Percentiles rank a stretch among this genome's conserved stretches.
These are phyloP conservation scores for Dicentrarchus labrax DNA, from an alignment of 2,113 vertebrate genomes.

Conservation along the genomic window DNA sequence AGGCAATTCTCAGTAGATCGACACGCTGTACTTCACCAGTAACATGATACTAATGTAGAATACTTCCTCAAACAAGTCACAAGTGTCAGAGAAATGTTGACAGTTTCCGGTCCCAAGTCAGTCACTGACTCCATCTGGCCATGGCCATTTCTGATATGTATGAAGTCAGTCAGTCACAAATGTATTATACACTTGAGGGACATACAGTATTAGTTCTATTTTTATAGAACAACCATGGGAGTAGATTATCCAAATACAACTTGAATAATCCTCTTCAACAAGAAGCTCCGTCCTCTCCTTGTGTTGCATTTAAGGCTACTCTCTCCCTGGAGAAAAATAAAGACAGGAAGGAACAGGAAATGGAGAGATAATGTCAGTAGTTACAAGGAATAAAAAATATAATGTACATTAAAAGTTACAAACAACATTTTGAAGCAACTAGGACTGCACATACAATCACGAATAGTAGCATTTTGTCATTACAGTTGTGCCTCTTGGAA, in stretches of 20 bases:
- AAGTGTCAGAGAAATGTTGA: constrained; percentile 5
- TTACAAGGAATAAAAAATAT: background rate
- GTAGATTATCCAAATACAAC: background rate
- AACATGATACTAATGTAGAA: background rate
- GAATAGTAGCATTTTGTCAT: no score
- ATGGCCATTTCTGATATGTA: background rate
- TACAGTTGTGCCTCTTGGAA: no score
- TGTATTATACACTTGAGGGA: constrained; percentile 7
- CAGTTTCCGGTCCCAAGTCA: background rate
- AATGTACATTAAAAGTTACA: background rate
- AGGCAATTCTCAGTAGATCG: background rate
- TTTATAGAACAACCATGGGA: background rate
- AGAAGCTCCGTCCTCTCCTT: background rate
- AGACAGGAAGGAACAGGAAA: background rate
- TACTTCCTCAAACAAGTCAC: constrained; percentile 52
- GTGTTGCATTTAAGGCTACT: background rate
- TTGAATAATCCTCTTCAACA: background rate
- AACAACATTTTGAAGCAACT: no score
- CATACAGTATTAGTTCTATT: background rate
- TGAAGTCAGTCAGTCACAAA: background rate
- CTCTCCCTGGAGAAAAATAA: constrained; percentile 21
- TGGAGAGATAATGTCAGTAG: background rate
- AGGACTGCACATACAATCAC: background rate
- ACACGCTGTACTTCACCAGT: constrained; percentile 16
- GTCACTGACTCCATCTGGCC: background rate